These are phyloP conservation scores for Amblyjoppa proteus DNA, from an alignment of 2,888 invertebrate genomes.

Conservation along the genomic window DNA sequence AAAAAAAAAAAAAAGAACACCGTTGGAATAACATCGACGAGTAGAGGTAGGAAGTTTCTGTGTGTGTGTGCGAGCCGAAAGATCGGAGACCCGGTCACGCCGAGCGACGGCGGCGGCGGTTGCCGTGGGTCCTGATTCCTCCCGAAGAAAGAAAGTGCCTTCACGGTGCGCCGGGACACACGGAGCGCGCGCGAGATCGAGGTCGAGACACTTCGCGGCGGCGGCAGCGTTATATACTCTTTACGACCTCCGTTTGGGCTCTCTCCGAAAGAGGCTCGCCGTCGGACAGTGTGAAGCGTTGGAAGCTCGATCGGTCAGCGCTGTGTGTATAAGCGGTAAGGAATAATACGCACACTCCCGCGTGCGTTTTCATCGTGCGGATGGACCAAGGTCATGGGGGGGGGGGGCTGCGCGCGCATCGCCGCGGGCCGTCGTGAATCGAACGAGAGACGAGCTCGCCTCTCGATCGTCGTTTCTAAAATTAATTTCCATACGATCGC, in stretches of 20 bases:
- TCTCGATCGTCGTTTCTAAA: slow-evolving; percentile 69
- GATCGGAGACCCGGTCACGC: slow-evolving; percentile 49
- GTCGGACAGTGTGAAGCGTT: slow-evolving; percentile 17
- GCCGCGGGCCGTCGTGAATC: slow-evolving; percentile 47
- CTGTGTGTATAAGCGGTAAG: neutral
- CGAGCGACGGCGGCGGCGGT: slow-evolving; percentile 35
- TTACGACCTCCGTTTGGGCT: slow-evolving; percentile 67
- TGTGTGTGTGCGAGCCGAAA: slow-evolving; percentile 25
- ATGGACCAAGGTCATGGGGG: slow-evolving; percentile 70
- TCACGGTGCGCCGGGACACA: slow-evolving; percentile 48
- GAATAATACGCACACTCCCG: neutral
- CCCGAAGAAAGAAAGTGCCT: slow-evolving; percentile 77
- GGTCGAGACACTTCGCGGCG: slow-evolving; percentile 72
- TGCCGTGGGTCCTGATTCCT: slow-evolving; percentile 68
- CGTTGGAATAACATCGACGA: slow-evolving; percentile 14
- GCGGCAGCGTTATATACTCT: slow-evolving; percentile 60
- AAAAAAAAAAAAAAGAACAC: slow-evolving; percentile 16
- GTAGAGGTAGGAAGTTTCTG: slow-evolving; percentile 8
- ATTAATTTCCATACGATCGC: slow-evolving; percentile 63
- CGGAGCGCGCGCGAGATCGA: slow-evolving; percentile 73
- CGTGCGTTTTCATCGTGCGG: neutral
- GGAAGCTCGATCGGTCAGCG: slow-evolving; percentile 9
- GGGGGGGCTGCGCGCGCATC: slow-evolving; percentile 54
- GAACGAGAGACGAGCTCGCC: slow-evolving; percentile 55
- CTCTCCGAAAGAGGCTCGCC: slow-evolving; percentile 46